A percentile compares a stretch with the other conserved stretches of the same genome.
Conservation (phyloP, 2,797 vertebrate species). For the Harpagifer antarcticus region DNA sequence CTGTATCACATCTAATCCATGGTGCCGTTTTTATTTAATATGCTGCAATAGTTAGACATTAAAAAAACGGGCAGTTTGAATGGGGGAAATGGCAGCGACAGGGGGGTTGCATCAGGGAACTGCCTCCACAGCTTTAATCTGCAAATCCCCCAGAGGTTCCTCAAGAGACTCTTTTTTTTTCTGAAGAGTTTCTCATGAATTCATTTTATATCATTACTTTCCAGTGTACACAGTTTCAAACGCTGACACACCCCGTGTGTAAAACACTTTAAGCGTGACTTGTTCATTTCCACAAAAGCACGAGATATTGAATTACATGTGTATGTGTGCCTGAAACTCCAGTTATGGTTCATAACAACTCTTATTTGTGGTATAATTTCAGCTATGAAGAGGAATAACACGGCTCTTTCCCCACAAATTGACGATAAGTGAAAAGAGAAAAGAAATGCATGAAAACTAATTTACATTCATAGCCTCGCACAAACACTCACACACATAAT, state of each 20-base stretch:
- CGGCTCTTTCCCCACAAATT: slow-evolving; percentile 45
- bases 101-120: slow-evolving; percentile 46
- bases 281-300: slow-evolving; percentile 44
- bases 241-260: slow-evolving; percentile 26
- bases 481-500: slow-evolving; percentile 49
- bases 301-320: slow-evolving; percentile 40
- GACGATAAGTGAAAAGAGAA: slow-evolving; percentile 23
- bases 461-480: slow-evolving; percentile 29
- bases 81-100: slow-evolving; percentile 6
- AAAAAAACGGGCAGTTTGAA: slow-evolving; percentile 7
- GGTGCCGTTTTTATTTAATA: neutral
- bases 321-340: slow-evolving; percentile 24
- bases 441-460: slow-evolving; percentile 18
- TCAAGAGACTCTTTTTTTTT: slow-evolving; percentile 30
- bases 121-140: slow-evolving; percentile 26
- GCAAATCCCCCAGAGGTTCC: slow-evolving; percentile 28
- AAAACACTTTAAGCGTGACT: slow-evolving; percentile 58
- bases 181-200: slow-evolving; percentile 46
- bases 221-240: slow-evolving; percentile 18
- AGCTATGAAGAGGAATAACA: slow-evolving; percentile 43
- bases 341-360: slow-evolving; percentile 38
- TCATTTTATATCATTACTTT: slow-evolving; percentile 59
- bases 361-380: slow-evolving; percentile 51
- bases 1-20: neutral
- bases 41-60: slow-evolving; percentile 2